phyloP scores from a whole-genome alignment of 2,113 vertebrate species.

The Varanus salvator region DNA sequence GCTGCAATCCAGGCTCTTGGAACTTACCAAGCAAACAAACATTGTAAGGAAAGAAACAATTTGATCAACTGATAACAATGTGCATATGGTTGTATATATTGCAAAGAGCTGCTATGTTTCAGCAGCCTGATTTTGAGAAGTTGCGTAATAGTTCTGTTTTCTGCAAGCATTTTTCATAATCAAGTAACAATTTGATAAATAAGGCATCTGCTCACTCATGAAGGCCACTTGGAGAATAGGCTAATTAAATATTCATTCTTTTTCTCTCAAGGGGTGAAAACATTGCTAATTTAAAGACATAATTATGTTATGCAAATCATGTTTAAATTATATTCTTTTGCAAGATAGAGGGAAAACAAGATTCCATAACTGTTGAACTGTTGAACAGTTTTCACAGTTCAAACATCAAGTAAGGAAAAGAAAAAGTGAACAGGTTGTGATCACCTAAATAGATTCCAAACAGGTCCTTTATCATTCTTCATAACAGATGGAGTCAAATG shows the following conservation, averaged over 20 bases:
- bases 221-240: conserved; percentile 1
- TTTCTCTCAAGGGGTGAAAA: not conserved
- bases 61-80: not conserved
- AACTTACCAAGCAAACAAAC: conserved; percentile 53
- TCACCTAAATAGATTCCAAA: not conserved
- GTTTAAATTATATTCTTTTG: not conserved
- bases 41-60: conserved; percentile 44
- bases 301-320: not conserved
- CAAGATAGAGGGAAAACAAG: not conserved
- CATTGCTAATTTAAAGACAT: not conserved
- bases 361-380: no score
- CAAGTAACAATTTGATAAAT: not conserved
- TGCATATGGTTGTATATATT: not conserved
- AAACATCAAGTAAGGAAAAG: not conserved
- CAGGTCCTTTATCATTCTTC: not conserved
- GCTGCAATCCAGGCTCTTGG: conserved; percentile 39
- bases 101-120: not conserved
- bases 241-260: conserved; percentile 28
- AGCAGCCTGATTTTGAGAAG: not conserved
- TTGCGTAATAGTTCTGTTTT: not conserved
- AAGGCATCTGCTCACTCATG: not conserved
- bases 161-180: not conserved
- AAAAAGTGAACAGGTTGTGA: not conserved
- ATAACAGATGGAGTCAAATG: not conserved
- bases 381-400: not conserved